A percentile compares a stretch with the other conserved stretches of the same genome.
Evolutionary conservation across 2,888 invertebrate species (phyloP).

Genomic region (Parnassius orleans): DNA sequence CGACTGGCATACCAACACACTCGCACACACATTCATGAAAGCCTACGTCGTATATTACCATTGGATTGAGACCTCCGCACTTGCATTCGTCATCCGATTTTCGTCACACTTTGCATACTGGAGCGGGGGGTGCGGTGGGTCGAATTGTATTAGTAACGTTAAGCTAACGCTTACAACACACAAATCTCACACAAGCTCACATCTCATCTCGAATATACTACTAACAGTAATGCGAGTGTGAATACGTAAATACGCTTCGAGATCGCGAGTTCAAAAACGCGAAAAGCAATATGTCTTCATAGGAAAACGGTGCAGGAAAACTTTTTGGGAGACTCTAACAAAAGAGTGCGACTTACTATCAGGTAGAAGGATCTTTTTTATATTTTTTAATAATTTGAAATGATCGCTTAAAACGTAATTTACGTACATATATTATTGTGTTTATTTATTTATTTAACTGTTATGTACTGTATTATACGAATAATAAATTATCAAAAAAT

Average conservation of each 20-base stretch:
- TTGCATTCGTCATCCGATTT: conserved; percentile 66
- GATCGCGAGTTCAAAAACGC: conserved; percentile 79
- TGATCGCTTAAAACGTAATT: background rate
- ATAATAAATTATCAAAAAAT: too few species aligned
- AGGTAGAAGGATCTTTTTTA: conserved; percentile 61
- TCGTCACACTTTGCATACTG: conserved; percentile 57
- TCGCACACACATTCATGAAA: conserved; percentile 62
- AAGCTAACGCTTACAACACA: conserved; percentile 67
- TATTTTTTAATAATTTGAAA: conserved; percentile 35
- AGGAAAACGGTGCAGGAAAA: conserved; percentile 64
- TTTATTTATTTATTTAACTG: background rate
- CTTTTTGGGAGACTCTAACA: conserved; percentile 67
- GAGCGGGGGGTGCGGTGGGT: conserved; percentile 46
- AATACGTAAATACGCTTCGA: conserved; percentile 78
- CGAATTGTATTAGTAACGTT: conserved; percentile 63
- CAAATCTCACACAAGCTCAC: conserved; percentile 60
- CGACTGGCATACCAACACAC: conserved; percentile 78
- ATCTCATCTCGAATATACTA: conserved; percentile 74
- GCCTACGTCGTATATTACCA: conserved; percentile 74
- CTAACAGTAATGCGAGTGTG: conserved; percentile 78
- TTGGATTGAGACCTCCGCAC: conserved; percentile 58
- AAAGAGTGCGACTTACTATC: conserved; percentile 62
- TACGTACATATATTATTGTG: background rate
- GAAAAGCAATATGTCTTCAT: conserved; percentile 80
- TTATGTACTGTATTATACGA: too few species aligned